phyloP scores from a whole-genome alignment of 2,113 vertebrate species.

The Eurypyga helias region DNA sequence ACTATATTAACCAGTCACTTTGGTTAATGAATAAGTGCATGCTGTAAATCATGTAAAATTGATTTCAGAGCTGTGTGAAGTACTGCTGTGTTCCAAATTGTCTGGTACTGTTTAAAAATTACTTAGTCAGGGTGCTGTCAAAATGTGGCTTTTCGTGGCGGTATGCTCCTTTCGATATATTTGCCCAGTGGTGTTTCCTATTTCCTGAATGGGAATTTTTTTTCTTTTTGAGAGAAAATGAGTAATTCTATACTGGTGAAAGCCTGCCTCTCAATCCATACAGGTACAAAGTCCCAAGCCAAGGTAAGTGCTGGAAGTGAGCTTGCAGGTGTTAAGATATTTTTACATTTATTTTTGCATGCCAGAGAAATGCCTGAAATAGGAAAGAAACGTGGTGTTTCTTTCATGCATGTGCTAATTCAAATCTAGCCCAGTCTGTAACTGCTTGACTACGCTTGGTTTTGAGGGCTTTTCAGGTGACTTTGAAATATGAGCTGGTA shows the following conservation, averaged over 20 bases:
- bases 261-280: not conserved
- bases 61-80: not conserved
- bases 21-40: not conserved
- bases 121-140: not conserved
- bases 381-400: not conserved
- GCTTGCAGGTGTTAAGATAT: not conserved
- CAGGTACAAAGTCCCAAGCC: not conserved
- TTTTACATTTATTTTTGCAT: not conserved
- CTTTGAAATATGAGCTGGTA: not conserved
- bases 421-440: not conserved
- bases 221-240: not conserved
- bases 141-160: not conserved
- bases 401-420: not conserved
- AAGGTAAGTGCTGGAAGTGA: not conserved
- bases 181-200: not conserved
- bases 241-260: not conserved
- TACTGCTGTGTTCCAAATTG: not conserved
- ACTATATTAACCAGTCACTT: not conserved
- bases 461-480: not conserved
- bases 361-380: not conserved
- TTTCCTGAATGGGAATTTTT: not conserved
- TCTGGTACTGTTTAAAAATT: not conserved
- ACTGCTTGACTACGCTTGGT: not conserved
- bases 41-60: not conserved
- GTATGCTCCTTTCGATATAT: rapidly evolving